A percentile compares a stretch with the other conserved stretches of the same genome.
Conservation (phyloP, 2,113 vertebrate genomes). For the Canis aureus region DNA sequence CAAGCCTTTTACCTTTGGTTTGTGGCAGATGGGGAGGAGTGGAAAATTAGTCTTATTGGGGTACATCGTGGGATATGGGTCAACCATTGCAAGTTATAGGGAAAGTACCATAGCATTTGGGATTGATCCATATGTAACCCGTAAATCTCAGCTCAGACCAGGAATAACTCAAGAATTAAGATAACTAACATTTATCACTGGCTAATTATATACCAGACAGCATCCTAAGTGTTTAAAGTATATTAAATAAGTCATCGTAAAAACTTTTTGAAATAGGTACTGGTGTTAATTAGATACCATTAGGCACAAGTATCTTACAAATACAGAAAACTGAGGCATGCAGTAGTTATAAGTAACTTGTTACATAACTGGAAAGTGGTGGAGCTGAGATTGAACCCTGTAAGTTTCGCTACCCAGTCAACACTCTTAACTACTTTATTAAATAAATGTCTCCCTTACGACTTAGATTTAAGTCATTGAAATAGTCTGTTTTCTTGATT, state of each 20-base stretch:
- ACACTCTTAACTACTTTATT: slow-evolving; percentile 34
- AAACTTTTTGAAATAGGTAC: neutral
- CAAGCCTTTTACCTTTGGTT: neutral
- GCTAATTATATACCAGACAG: neutral
- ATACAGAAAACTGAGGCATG: neutral
- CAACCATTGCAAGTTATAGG: neutral
- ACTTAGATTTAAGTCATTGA: slow-evolving; percentile 34
- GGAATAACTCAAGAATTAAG: neutral
- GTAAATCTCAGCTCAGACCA: neutral
- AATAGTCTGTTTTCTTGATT: neutral
- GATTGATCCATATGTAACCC: neutral
- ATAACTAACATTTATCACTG: neutral
- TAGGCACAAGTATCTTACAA: neutral
- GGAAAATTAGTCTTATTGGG: neutral
- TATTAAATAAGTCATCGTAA: neutral
- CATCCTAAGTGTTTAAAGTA: neutral
- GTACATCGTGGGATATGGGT: neutral
- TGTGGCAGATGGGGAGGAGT: neutral
- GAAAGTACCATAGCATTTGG: neutral
- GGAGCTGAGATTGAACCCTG: neutral
- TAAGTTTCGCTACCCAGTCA: neutral
- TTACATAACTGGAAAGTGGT: neutral
- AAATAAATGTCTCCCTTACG: neutral
- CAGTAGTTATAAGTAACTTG: neutral
- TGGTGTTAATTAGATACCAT: neutral